A percentile compares a stretch with the other conserved stretches of the same genome.
Conservation (phyloP, 2,888 invertebrate genomes). For the Resseliella maxima region DNA sequence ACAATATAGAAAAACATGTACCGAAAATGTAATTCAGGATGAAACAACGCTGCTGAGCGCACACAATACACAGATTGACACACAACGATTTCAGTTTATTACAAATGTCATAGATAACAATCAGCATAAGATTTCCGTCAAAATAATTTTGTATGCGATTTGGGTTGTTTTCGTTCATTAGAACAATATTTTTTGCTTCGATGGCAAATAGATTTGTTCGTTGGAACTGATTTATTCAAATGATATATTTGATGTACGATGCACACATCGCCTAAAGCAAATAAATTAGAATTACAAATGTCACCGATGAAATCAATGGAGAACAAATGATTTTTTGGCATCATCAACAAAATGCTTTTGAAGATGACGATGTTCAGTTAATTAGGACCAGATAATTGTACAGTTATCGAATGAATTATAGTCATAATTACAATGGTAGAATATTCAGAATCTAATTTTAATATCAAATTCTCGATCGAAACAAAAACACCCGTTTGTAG, state of each 20-base stretch:
- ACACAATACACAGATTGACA: neutral
- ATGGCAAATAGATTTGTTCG: slow-evolving; percentile 11
- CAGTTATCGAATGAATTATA: too few relatives aligned
- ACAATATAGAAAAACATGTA: neutral
- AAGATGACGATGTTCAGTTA: too few relatives aligned
- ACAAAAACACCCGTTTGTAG: too few relatives aligned
- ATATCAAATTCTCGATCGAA: too few relatives aligned
- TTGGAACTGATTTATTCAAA: slow-evolving; percentile 39
- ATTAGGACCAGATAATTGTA: too few relatives aligned
- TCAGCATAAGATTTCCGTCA: slow-evolving; percentile 51
- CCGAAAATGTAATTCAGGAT: slow-evolving; percentile 35
- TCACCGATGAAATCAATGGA: neutral
- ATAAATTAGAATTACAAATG: slow-evolving; percentile 43
- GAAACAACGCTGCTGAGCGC: neutral
- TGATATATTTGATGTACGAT: slow-evolving; percentile 43
- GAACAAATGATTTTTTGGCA: neutral
- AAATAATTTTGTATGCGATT: slow-evolving; percentile 30
- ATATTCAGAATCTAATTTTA: too few relatives aligned
- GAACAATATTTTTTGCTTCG: neutral
- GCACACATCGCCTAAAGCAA: slow-evolving; percentile 36
- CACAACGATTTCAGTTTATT: slow-evolving; percentile 14
- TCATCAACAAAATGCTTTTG: neutral
- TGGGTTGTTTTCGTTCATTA: neutral
- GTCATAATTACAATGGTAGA: too few relatives aligned
- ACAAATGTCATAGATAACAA: slow-evolving; percentile 10